phyloP scores from a whole-genome alignment of 2,888 invertebrate species.

The Beris chalybata region DNA sequence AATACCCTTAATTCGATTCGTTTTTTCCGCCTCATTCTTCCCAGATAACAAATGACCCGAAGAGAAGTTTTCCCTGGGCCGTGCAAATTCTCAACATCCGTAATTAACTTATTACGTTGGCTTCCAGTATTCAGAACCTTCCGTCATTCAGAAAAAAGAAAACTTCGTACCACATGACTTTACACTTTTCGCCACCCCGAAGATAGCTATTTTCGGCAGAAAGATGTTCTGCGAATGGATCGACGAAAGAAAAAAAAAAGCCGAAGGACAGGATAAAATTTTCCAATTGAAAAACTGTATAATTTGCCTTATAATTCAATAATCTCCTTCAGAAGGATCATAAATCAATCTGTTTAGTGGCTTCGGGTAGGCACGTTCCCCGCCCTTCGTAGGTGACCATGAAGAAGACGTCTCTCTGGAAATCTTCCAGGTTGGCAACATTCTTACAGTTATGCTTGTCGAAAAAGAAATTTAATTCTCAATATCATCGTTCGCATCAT shows the following conservation, averaged over 20 bases:
- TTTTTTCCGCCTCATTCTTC: constrained; percentile 19
- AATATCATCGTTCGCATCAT: constrained; percentile 26
- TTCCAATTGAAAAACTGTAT: constrained; percentile 39
- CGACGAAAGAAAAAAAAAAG: constrained; percentile 14
- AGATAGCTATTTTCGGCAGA: constrained; percentile 7
- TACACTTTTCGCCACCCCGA: constrained; percentile 26
- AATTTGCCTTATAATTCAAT: constrained; percentile 40
- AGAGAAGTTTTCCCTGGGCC: constrained; percentile 10
- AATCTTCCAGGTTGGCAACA: constrained; percentile 13
- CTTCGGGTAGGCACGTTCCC: neutral
- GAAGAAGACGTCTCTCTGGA: constrained; percentile 16
- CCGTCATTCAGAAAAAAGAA: constrained; percentile 28
- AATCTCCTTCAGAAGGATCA: constrained; percentile 36
- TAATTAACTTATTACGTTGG: constrained; percentile 38
- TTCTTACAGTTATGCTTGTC: neutral
- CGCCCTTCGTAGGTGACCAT: neutral
- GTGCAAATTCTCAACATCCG: constrained; percentile 24
- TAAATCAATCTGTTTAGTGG: constrained; percentile 37
- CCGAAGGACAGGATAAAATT: constrained; percentile 31
- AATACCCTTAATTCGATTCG: constrained; percentile 17
- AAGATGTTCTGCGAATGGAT: neutral
- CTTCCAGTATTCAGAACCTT: constrained; percentile 9
- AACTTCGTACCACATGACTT: constrained; percentile 34
- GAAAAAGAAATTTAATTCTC: constrained; percentile 4
- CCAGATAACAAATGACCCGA: constrained; percentile 35